Evolutionary conservation across 2,888 invertebrate species (phyloP), one percentile per base, ranked within the genome.

Genomic region (Megamerina dolium): DNA sequence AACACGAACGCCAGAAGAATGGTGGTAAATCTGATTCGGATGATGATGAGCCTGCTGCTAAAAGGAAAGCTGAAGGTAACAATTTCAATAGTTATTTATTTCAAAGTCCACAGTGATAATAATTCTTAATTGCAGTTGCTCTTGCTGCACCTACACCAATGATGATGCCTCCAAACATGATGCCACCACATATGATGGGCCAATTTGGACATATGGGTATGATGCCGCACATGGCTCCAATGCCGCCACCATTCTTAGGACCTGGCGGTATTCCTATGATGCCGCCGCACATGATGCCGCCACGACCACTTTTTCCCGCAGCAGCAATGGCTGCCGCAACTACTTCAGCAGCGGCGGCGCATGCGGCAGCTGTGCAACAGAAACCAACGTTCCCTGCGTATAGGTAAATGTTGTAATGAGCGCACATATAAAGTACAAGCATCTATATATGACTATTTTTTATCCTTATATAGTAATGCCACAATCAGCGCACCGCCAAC

Each of bases 1-100:
- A 93, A 67, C 96, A 96, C 74, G 95, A 96, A 74, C 81, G 85
- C 60, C 87, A 89, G 68, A 87, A 90, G 68, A 72, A 71, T 52
- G 79, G 83, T 37, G 84, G 83, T 47, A 83, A 81, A 48, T 84
- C 85, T 1, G 87, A 87, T 61, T 88, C 88, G 57, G 88, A 88
- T 31, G 87, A 88, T 59, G 87, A 88, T 64, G 87, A 88, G 61
- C 89, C 89, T 0, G 79, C 82, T 5, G 79, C 82, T 30, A 89
- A 89, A 72, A 85, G 85, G 49, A 68, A 64, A 58, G 63, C 68
- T 41, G 68, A 68, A 60, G 62, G 68, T 69, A 45, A 41, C 54
- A 38, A 16, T n/a, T n/a, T 35, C 8, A n/a, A 18, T 37, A 32
- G 14, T 21, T 9, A 30, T 4, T 14, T 5, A 14, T 5, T 30